Evolutionary conservation across 2,888 invertebrate genomes (phyloP).

Genomic region (Mystacides longicornis): DNA sequence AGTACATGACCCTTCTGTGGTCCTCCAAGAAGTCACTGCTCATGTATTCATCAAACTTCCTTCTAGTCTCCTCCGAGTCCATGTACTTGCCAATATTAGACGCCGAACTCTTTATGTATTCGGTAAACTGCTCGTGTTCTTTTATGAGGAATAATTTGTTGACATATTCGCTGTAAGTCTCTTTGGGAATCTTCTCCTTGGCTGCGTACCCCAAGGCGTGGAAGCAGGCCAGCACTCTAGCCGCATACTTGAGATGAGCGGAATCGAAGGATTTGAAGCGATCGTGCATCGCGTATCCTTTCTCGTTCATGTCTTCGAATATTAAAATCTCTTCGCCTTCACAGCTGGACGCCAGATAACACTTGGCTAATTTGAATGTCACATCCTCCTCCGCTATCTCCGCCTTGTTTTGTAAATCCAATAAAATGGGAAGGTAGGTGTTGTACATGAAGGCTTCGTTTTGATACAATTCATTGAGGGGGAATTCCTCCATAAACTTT

Average conservation of each 20-base stretch:
- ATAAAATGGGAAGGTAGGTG: constrained; percentile 9
- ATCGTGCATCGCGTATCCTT: constrained; percentile 15
- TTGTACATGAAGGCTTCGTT: constrained; percentile 13
- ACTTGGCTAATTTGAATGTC: constrained; percentile 12
- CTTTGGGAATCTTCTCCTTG: background rate
- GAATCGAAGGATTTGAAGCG: constrained; percentile 16
- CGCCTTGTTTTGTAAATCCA: constrained; percentile 20
- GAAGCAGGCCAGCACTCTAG: constrained; percentile 9
- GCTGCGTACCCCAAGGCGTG: constrained; percentile 15
- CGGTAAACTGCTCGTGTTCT: background rate
- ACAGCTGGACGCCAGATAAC: constrained; percentile 1
- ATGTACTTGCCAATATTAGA: background rate
- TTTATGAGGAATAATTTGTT: background rate
- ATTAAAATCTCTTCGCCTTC: constrained; percentile 10
- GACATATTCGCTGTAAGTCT: background rate
- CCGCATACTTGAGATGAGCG: constrained; percentile 11
- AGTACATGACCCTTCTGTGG: background rate
- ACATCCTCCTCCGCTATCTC: constrained; percentile 18
- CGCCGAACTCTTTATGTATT: background rate
- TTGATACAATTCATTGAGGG: constrained; percentile 4
- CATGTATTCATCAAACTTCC: background rate
- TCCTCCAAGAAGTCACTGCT: background rate
- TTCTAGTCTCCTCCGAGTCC: constrained; percentile 4
- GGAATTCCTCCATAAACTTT: background rate
- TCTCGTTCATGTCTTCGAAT: constrained; percentile 16